phyloP scores from a whole-genome alignment of 1,140 invertebrate genomes.

The Neotoxoptera formosana region DNA sequence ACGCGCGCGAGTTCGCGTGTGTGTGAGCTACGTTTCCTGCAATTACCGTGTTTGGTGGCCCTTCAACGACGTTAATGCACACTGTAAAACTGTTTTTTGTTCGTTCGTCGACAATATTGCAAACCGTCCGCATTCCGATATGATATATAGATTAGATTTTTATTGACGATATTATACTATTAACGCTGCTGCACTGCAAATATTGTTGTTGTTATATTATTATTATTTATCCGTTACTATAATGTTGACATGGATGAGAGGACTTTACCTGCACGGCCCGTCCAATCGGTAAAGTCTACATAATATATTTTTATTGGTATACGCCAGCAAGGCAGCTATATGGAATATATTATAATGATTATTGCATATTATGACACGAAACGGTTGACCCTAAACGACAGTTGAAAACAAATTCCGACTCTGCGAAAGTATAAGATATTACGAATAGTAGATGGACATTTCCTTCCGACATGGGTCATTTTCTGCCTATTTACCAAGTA shows the following conservation, averaged over 20 bases:
- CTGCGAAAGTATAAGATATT: too few relatives aligned
- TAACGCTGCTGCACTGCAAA: neutral
- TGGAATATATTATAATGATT: neutral
- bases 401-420: too few relatives aligned
- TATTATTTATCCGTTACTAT: neutral
- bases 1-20: neutral
- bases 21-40: conserved; percentile 23
- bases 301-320: neutral
- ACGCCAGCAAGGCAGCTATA: neutral
- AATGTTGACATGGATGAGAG: neutral
- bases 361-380: neutral
- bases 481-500: too few relatives aligned
- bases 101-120: neutral
- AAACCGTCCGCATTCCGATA: neutral
- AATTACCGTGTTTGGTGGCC: conserved; percentile 33
- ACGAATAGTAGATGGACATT: too few relatives aligned
- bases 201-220: neutral
- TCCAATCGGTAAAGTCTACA: neutral
- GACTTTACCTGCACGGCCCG: neutral
- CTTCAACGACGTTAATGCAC: neutral
- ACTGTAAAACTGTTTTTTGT: neutral
- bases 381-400: too few relatives aligned
- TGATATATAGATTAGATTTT: neutral
- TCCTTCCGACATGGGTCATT: too few relatives aligned
- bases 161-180: neutral